Evolutionary conservation across 2,113 vertebrate species (phyloP).

Genomic region (Pica pica): DNA sequence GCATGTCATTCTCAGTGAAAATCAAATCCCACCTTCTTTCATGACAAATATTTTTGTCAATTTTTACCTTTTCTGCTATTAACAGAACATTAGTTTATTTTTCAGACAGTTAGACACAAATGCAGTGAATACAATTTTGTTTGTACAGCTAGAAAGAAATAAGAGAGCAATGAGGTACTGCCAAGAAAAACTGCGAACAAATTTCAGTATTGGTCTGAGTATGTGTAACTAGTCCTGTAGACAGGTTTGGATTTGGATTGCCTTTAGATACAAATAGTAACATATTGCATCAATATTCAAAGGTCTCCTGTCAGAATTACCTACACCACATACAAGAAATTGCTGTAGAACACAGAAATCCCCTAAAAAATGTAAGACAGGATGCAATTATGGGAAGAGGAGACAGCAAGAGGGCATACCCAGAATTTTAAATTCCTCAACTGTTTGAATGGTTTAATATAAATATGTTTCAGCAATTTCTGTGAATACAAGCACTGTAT

Average conservation of each 20-base stretch:
- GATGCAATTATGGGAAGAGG: not conserved
- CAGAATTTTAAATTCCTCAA: not conserved
- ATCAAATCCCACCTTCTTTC: not conserved
- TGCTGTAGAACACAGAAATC: not conserved
- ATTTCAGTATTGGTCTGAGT: not conserved
- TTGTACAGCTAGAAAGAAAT: not conserved
- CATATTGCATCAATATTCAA: not conserved
- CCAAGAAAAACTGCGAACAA: conserved; percentile 3
- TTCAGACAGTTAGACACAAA: not conserved
- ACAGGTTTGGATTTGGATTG: not conserved
- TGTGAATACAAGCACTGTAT: not conserved
- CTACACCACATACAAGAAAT: not conserved
- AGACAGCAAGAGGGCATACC: not conserved
- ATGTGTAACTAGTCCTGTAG: not conserved
- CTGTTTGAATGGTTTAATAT: not conserved
- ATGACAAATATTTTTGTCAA: not conserved
- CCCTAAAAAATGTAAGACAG: not conserved
- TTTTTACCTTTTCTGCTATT: not conserved
- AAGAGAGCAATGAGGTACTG: not conserved
- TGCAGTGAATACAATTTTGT: not conserved
- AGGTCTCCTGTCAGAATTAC: not conserved
- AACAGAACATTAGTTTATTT: not conserved
- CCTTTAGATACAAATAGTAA: not conserved
- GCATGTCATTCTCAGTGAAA: not conserved
- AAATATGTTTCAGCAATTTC: not conserved